These are phyloP conservation scores for Pseudachorutes palmiensis DNA, from an alignment of 1,140 invertebrate genomes.

Conservation along the genomic window DNA sequence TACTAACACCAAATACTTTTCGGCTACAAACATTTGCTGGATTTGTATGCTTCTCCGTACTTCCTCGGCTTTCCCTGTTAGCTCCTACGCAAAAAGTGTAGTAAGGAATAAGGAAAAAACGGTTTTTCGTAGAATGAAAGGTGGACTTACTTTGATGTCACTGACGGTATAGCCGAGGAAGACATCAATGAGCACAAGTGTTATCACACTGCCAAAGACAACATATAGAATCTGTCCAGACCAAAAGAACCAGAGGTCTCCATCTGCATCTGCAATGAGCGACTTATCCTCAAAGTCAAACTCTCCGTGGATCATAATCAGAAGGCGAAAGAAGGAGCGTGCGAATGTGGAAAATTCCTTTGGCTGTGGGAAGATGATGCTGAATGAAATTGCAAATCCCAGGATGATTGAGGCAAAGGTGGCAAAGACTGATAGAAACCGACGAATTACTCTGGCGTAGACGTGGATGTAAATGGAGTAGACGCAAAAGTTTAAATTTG, in stretches of 20 bases:
- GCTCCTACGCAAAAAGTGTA: too few species aligned
- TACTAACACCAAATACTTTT: too few species aligned
- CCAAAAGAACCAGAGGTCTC: neutral
- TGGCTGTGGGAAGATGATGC: neutral
- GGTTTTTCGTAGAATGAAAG: too few species aligned
- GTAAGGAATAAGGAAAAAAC: too few species aligned
- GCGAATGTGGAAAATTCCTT: neutral
- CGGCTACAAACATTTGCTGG: too few species aligned
- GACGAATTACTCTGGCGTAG: neutral
- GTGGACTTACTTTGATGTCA: neutral
- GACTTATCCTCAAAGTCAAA: constrained; percentile 10
- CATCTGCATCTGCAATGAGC: neutral
- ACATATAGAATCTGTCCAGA: neutral
- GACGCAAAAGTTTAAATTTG: neutral
- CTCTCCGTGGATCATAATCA: constrained; percentile 7
- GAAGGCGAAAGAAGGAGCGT: neutral
- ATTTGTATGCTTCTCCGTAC: too few species aligned
- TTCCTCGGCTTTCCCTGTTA: too few species aligned
- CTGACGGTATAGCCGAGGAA: constrained; percentile 12
- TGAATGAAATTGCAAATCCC: neutral
- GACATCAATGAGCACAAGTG: neutral
- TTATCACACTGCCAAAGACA: neutral
- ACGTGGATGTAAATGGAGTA: constrained; percentile 7
- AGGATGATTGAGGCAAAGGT: neutral
- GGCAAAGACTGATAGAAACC: neutral